These are phyloP conservation scores for Esox lucius DNA, from an alignment of 2,797 vertebrate species.

Conservation along the genomic window DNA sequence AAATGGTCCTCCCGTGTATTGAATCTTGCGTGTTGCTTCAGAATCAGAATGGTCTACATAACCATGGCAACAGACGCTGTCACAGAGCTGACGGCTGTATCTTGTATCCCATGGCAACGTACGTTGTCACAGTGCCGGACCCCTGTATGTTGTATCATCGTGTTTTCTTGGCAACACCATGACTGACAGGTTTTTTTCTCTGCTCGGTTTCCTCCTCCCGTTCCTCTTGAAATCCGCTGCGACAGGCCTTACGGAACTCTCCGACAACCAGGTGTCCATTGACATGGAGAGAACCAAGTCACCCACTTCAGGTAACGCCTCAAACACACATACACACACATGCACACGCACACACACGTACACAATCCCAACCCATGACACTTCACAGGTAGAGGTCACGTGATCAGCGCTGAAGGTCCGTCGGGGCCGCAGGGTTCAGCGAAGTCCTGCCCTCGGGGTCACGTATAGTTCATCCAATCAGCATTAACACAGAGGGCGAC, in stretches of 20 bases:
- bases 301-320: slow-evolving; percentile 92
- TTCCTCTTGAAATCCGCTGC: slow-evolving; percentile 41
- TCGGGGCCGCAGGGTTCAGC: slow-evolving; percentile 18
- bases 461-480: slow-evolving; percentile 11
- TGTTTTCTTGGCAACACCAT: slow-evolving; percentile 22
- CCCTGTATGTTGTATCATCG: not conserved
- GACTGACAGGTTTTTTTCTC: slow-evolving; percentile 34
- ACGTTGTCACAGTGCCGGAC: slow-evolving; percentile 4
- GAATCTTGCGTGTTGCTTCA: slow-evolving; percentile 19
- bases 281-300: slow-evolving; percentile 97
- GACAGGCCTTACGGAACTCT: slow-evolving; percentile 93
- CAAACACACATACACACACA: not conserved
- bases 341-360: not conserved
- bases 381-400: slow-evolving; percentile 16
- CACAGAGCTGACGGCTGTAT: slow-evolving; percentile 26
- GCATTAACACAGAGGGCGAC: slow-evolving; percentile 3
- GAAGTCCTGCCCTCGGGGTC: not conserved
- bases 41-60: slow-evolving; percentile 37
- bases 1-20: not conserved
- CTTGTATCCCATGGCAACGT: not conserved
- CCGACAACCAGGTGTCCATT: slow-evolving; percentile 90
- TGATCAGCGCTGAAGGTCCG: slow-evolving; percentile 20
- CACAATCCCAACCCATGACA: slow-evolving; percentile 1
- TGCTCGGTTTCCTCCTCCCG: slow-evolving; percentile 23
- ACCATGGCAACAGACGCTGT: not conserved